A percentile compares a stretch with the other conserved stretches of the same genome.
Evolutionary conservation across 2,113 vertebrate species (phyloP).

Genomic region (Istiophorus platypterus): DNA sequence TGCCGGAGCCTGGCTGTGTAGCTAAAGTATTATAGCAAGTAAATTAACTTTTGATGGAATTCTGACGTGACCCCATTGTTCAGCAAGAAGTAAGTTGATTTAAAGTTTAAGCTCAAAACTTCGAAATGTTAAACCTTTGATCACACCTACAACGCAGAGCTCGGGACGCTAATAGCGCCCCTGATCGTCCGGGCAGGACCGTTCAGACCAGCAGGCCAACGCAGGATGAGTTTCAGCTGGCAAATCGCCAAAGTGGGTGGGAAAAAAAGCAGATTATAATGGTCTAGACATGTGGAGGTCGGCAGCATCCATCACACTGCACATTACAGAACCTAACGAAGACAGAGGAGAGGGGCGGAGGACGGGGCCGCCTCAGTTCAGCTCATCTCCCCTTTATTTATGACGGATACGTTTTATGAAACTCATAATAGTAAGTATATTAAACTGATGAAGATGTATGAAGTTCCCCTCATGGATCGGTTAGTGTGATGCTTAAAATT

Average conservation of each 20-base stretch:
- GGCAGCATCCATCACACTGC: constrained; percentile 62
- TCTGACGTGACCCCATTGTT: too few relatives aligned
- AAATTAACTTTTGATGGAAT: too few relatives aligned
- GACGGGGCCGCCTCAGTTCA: constrained; percentile 15
- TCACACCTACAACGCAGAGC: not conserved
- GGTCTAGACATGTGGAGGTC: constrained; percentile 56
- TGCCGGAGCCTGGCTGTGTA: too few relatives aligned
- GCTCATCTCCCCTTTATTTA: constrained; percentile 13
- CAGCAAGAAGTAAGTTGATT: too few relatives aligned
- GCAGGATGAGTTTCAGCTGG: constrained; percentile 22
- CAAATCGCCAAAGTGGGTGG: constrained; percentile 19
- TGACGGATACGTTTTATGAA: constrained; percentile 22
- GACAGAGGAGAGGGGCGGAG: constrained; percentile 3
- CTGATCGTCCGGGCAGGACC: constrained; percentile 42
- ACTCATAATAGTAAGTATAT: not conserved
- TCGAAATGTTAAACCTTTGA: not conserved
- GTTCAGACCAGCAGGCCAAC: constrained; percentile 47
- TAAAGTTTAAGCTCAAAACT: too few relatives aligned
- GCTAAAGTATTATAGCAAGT: too few relatives aligned
- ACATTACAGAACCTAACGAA: constrained; percentile 18
- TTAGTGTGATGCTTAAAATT: not conserved
- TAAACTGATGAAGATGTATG: constrained; percentile 11
- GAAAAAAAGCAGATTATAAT: constrained; percentile 60
- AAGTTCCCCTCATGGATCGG: not conserved
- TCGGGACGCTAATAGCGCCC: not conserved